These are phyloP conservation scores for Plebejus anna DNA, from an alignment of 2,888 invertebrate genomes.

Conservation along the genomic window DNA sequence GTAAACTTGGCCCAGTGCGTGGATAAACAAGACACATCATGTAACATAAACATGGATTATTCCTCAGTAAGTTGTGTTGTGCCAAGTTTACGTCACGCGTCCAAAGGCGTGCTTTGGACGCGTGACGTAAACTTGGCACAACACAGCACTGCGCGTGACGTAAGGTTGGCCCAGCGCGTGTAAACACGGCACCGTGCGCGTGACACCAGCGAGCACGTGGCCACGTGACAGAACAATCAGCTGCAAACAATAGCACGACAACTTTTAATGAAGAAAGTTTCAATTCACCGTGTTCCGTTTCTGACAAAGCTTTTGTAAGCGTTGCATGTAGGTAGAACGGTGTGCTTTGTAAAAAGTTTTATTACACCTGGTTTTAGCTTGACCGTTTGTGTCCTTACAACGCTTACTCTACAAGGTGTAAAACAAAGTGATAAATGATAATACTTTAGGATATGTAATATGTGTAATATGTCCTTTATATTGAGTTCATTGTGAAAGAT, in stretches of 20 bases:
- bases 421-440: too few relatives aligned
- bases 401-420: too few relatives aligned
- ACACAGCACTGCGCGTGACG: neutral
- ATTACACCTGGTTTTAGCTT: slow-evolving; percentile 1
- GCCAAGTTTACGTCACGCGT: too few relatives aligned
- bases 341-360: neutral
- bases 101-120: neutral
- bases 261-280: slow-evolving; percentile 15
- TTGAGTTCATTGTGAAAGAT: too few relatives aligned
- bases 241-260: neutral
- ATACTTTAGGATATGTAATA: too few relatives aligned
- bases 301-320: neutral
- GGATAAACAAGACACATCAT: neutral
- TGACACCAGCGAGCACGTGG: neutral
- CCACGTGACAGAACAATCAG: neutral
- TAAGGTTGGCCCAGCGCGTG: neutral
- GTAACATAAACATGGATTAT: neutral
- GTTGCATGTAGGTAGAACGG: neutral
- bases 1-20: neutral
- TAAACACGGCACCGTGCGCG: neutral
- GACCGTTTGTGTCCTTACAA: neutral
- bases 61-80: too few relatives aligned
- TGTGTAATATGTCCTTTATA: too few relatives aligned
- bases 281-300: neutral
- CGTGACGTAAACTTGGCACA: neutral